Evolutionary conservation across 2,797 vertebrate genomes (phyloP).

Genomic region (Poecilia gillii): DNA sequence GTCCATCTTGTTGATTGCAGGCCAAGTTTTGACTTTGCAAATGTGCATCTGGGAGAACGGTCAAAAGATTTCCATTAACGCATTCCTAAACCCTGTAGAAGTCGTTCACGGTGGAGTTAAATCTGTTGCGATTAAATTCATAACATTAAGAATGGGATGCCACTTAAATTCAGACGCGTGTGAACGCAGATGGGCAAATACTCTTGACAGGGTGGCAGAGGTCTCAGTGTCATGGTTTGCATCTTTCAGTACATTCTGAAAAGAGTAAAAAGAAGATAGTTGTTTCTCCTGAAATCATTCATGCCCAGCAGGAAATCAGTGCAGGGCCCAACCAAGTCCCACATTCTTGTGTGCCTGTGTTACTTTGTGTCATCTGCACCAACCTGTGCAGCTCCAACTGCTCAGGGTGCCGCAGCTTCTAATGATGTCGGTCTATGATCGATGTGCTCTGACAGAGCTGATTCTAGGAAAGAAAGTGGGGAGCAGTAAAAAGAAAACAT

Average conservation of each 20-base stretch:
- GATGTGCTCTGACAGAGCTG: constrained; percentile 50
- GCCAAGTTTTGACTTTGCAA: neutral
- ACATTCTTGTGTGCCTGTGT: constrained; percentile 5
- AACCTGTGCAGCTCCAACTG: constrained; percentile 52
- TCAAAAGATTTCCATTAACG: neutral
- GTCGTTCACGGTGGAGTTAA: neutral
- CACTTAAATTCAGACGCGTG: neutral
- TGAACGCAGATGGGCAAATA: neutral
- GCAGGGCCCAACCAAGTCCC: constrained; percentile 64
- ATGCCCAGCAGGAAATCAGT: constrained; percentile 69
- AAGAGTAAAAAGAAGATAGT: constrained; percentile 45
- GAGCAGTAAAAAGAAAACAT: constrained; percentile 2
- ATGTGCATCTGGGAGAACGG: neutral
- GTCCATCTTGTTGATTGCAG: neutral
- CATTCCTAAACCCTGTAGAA: neutral
- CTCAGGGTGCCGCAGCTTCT: constrained; percentile 37
- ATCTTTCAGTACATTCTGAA: constrained; percentile 51
- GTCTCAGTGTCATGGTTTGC: constrained; percentile 57
- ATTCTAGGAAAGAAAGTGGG: constrained; percentile 31
- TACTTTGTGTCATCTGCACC: constrained; percentile 35
- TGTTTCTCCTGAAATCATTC: constrained; percentile 59
- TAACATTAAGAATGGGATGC: neutral
- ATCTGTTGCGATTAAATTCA: neutral
- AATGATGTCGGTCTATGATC: constrained; percentile 66
- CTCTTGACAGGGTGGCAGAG: neutral